phyloP scores from a whole-genome alignment of 2,797 vertebrate genomes.

The Platalea minor region DNA sequence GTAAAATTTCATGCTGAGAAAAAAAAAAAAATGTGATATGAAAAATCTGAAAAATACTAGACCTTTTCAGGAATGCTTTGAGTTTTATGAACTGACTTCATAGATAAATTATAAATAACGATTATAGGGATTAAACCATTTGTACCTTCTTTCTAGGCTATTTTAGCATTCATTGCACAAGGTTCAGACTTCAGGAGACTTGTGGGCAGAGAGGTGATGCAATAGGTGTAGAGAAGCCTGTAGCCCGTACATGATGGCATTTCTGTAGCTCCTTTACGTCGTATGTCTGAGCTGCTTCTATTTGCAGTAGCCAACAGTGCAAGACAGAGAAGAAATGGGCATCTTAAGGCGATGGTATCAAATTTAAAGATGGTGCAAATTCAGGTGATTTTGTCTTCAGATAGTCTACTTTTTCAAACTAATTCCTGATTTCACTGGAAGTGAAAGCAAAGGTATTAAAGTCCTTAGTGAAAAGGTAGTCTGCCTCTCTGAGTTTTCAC shows the following conservation, averaged over 20 bases:
- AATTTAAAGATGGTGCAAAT: not conserved
- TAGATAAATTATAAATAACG: not conserved
- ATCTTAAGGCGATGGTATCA: not conserved
- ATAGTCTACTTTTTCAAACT: not conserved
- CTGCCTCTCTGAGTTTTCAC: not conserved
- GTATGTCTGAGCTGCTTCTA: not conserved
- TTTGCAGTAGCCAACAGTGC: not conserved
- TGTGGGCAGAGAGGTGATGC: not conserved
- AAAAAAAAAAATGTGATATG: not conserved
- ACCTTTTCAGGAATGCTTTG: not conserved
- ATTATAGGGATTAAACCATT: not conserved
- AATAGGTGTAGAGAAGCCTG: not conserved
- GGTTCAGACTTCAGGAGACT: not conserved
- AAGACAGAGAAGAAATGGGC: not conserved
- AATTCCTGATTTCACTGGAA: not conserved
- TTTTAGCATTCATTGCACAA: conserved; percentile 17
- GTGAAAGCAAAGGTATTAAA: not conserved
- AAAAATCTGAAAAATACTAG: not conserved
- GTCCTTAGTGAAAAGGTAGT: not conserved
- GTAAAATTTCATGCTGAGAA: not conserved
- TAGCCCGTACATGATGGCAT: not conserved
- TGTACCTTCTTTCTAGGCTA: not conserved
- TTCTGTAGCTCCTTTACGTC: not conserved
- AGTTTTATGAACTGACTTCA: not conserved
- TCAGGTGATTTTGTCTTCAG: not conserved